Conservation (phyloP, 2,797 vertebrate species). For the Lacerta agilis region DNA sequence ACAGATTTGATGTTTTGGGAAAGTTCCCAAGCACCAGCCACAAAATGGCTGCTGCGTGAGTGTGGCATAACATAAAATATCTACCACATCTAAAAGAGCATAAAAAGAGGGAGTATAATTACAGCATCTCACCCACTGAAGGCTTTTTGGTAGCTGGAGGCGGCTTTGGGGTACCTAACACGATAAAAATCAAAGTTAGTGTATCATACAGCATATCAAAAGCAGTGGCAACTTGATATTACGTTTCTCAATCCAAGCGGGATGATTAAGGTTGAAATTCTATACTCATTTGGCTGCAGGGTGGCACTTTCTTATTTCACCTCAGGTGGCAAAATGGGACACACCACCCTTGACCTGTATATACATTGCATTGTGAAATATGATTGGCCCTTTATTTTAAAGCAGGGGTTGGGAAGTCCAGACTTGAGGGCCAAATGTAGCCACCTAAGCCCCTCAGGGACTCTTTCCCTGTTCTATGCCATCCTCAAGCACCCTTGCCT, state of each 20-base stretch:
- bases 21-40: too few species aligned
- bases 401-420: too few species aligned
- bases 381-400: background rate
- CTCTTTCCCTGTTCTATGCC: too few species aligned
- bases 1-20: too few species aligned
- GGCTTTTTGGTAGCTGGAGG: conserved; percentile 61
- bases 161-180: conserved; percentile 63
- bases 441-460: too few species aligned
- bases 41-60: too few species aligned
- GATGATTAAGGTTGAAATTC: background rate
- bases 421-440: background rate
- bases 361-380: background rate
- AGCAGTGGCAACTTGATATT: background rate
- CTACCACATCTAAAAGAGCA: too few species aligned
- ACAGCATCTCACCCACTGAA: conserved; percentile 60
- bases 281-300: background rate
- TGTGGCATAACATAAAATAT: too few species aligned
- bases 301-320: too few species aligned
- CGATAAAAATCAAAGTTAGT: conserved; percentile 22
- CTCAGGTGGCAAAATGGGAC: too few species aligned
- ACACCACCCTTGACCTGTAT: background rate
- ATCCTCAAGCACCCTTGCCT: too few species aligned
- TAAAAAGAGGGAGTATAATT: background rate
- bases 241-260: background rate
- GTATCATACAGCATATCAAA: conserved; percentile 23